phyloP scores from a whole-genome alignment of 2,113 vertebrate species.

The Litocranius walleri region DNA sequence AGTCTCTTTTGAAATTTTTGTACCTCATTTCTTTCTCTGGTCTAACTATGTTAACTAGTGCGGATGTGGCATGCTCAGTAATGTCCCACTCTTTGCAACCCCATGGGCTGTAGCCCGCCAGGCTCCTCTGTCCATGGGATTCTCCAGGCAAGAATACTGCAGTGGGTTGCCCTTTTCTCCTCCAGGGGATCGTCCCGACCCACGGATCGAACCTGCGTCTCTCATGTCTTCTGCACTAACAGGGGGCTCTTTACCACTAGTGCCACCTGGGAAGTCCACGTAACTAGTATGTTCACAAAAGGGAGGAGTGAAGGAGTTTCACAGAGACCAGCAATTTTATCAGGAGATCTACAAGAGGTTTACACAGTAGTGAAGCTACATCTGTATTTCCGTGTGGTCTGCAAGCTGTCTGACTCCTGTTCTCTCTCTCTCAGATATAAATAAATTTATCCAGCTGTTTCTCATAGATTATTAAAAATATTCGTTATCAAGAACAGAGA shows the following conservation, averaged over 20 bases:
- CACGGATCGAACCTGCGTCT: background rate
- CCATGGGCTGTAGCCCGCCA: background rate
- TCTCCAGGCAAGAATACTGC: background rate
- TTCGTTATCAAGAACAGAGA: background rate
- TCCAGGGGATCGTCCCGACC: background rate
- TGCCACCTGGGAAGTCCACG: background rate
- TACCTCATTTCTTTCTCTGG: background rate
- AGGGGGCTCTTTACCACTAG: background rate
- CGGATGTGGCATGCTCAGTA: rapidly evolving
- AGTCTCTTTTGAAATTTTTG: background rate
- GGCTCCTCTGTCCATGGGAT: background rate
- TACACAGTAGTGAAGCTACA: background rate
- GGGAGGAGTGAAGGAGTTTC: background rate
- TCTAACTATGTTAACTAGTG: background rate
- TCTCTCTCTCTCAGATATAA: background rate
- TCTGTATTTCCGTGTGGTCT: background rate
- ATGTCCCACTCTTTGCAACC: background rate
- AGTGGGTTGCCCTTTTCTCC: background rate
- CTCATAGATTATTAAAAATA: background rate
- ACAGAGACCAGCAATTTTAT: background rate
- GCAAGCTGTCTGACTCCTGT: background rate
- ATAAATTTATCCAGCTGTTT: background rate
- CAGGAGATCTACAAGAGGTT: background rate
- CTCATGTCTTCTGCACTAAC: background rate
- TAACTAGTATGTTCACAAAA: background rate